phyloP scores from a whole-genome alignment of 2,113 vertebrate genomes.

The Loxodonta africana region DNA sequence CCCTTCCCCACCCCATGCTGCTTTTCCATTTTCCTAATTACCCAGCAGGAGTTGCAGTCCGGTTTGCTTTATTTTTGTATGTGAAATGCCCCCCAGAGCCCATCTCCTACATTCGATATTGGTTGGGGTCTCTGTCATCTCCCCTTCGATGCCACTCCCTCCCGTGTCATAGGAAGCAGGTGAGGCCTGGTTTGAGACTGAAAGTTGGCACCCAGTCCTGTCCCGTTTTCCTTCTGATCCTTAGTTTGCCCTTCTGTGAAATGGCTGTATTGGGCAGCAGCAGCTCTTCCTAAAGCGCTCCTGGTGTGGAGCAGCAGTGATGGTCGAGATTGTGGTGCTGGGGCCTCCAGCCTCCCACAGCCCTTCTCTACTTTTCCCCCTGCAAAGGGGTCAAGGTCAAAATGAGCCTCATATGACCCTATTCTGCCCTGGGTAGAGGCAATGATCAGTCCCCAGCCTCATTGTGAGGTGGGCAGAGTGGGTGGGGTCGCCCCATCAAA shows the following conservation, averaged over 20 bases:
- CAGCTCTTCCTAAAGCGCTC: neutral
- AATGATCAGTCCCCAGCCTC: neutral
- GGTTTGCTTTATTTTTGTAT: slow-evolving; percentile 82
- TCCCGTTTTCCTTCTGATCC: neutral
- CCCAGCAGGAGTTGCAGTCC: slow-evolving; percentile 74
- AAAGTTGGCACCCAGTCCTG: neutral
- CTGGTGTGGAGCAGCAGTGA: neutral
- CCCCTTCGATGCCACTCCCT: neutral
- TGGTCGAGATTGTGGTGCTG: no score
- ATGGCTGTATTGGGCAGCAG: neutral
- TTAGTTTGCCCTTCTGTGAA: neutral
- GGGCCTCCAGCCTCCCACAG: neutral
- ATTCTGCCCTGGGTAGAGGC: neutral
- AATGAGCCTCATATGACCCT: neutral
- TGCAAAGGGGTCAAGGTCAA: neutral
- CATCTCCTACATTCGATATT: neutral
- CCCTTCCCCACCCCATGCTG: slow-evolving; percentile 67
- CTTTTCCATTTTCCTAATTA: slow-evolving; percentile 72
- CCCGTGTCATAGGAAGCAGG: slow-evolving; percentile 32
- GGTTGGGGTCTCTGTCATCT: neutral
- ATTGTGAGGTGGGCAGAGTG: neutral
- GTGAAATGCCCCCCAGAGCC: slow-evolving; percentile 32
- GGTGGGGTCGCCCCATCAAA: neutral
- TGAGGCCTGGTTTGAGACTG: slow-evolving; percentile 19
- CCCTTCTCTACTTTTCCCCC: no score